Percentiles rank a stretch among this genome's conserved stretches.
These are phyloP conservation scores for Drosophila anceps DNA, from an alignment of 2,888 invertebrate genomes.

Conservation along the genomic window DNA sequence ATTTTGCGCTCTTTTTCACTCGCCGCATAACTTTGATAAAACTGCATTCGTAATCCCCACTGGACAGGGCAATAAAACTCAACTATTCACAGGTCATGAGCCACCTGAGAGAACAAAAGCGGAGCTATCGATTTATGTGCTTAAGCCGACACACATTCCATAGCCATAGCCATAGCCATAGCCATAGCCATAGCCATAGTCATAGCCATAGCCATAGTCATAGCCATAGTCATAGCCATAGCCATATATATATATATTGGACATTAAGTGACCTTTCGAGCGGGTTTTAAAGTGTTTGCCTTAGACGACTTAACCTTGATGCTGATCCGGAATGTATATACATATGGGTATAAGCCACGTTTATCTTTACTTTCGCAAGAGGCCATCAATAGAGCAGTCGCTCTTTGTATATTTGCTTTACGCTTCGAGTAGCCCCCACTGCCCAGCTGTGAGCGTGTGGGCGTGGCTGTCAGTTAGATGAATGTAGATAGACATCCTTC, in stretches of 20 bases:
- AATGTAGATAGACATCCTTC: constrained; percentile 30
- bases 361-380: constrained; percentile 20
- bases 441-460: constrained; percentile 26
- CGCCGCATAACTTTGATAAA: background rate
- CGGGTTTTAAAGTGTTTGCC: constrained; percentile 21
- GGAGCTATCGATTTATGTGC: constrained; percentile 45
- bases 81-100: constrained; percentile 36
- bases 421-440: background rate
- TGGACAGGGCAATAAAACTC: constrained; percentile 27
- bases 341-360: background rate
- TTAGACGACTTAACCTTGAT: constrained; percentile 63
- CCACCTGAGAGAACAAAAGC: constrained; percentile 44
- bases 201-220: background rate
- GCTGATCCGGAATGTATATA: constrained; percentile 48
- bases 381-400: constrained; percentile 22
- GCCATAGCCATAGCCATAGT: background rate
- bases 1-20: background rate
- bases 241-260: constrained; percentile 2
- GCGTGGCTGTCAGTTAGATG: constrained; percentile 54
- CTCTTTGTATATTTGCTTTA: constrained; percentile 5
- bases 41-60: constrained; percentile 11
- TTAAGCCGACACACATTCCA: constrained; percentile 29
- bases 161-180: background rate
- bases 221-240: background rate
- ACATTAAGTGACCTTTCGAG: constrained; percentile 30